Base-by-base conservation (phyloP, 1,140 invertebrate genomes). In the Colletes latitarsis region DNA sequence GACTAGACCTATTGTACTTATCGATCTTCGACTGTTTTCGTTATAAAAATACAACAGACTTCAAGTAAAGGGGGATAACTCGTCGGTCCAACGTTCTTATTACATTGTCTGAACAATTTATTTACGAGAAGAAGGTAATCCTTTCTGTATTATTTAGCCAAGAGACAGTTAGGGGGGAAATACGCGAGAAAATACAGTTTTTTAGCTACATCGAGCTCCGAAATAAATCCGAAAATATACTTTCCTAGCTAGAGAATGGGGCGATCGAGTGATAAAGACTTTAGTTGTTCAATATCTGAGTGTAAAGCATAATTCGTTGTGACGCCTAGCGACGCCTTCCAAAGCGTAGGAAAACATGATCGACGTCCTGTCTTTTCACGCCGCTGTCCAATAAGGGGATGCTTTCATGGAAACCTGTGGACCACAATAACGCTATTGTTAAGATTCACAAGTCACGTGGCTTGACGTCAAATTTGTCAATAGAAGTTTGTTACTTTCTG, bases 321-420 rank as follows among this genome's bases (percentile, higher is more conserved):
- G 63, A 10, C 39, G 43, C 66, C 77, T 94, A 95, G 89, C 94
- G 94, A 89, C 96, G 94, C 90, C 95, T 95, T 57, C 96, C 96
- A 89, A 97, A 97, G 88, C 96, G 95, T 66, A 97, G 94, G 92
- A 97, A 97, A 68, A 97, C 96, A 92, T 97, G 96, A 78, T 97
- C 96, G 49, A 97, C 95, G 91, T 97, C 96, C 91, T 97, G 96
- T 72, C 96, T 94, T 91, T 97, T 97, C 69, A 96, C 95, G 60
- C 95, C 95, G 83, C 94, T 94, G 91, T 91, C 93, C 30, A 90
- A 89, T 39, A 93, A 84, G 6, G 92, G 91, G 3, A 90, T 85
- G 43, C 88, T 90, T 12, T 93, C 92, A 15, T 87, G 87, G 19
- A 92, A 84, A 30, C 91, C 92, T 93, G 91, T 19, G 81, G 86